Conservation (phyloP, 2,113 vertebrate genomes). For the Polyodon spathula region DNA sequence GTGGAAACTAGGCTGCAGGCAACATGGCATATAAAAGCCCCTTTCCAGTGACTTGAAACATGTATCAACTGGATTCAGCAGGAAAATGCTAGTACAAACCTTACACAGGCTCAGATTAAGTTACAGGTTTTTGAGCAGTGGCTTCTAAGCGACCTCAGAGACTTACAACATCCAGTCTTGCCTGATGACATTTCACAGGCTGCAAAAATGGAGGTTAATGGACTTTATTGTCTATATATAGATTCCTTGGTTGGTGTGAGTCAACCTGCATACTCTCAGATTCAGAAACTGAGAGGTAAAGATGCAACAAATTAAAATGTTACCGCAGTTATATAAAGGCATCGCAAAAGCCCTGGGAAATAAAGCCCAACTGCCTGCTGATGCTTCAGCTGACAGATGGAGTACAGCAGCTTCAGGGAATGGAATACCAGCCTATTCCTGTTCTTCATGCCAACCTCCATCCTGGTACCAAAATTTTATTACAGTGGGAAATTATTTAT, state of each 20-base stretch:
- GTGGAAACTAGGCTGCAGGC: conserved; percentile 78
- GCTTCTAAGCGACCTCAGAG: conserved; percentile 85
- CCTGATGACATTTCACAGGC: conserved; percentile 61
- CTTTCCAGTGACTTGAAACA: conserved; percentile 76
- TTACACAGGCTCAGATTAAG: conserved; percentile 76
- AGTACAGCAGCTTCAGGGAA: conserved; percentile 76
- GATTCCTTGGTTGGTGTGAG: conserved; percentile 86
- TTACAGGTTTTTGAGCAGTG: conserved; percentile 86
- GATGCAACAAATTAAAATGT: conserved; percentile 75
- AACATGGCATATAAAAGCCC: conserved; percentile 77
- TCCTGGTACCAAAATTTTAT: conserved; percentile 78
- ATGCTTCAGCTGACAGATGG: conserved; percentile 89
- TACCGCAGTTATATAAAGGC: conserved; percentile 62
- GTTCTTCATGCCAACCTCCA: conserved; percentile 52
- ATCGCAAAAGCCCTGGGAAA: conserved; percentile 77
- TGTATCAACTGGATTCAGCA: conserved; percentile 82
- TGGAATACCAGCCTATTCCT: conserved; percentile 80
- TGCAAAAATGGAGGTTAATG: conserved; percentile 71
- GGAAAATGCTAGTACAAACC: conserved; percentile 55
- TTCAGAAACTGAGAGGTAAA: conserved; percentile 73
- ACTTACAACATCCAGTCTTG: conserved; percentile 72
- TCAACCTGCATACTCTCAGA: conserved; percentile 80
- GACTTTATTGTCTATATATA: conserved; percentile 80
- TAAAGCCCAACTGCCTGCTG: conserved; percentile 76
- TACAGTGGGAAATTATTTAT: conserved; percentile 69